phyloP scores from a whole-genome alignment of 2,888 invertebrate genomes.

The Tuta absoluta region DNA sequence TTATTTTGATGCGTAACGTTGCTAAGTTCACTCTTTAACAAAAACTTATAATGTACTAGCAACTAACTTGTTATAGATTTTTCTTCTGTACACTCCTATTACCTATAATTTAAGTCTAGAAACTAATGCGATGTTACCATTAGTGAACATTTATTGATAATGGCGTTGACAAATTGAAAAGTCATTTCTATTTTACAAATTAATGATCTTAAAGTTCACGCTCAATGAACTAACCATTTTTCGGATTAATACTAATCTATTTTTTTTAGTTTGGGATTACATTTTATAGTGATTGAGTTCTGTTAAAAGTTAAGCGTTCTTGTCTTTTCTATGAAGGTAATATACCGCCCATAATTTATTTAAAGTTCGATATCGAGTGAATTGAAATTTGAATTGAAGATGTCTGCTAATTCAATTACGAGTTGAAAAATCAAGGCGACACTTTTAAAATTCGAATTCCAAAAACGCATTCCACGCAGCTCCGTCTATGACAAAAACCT shows the following conservation, averaged over 20 bases:
- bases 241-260: background rate
- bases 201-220: background rate
- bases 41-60: background rate
- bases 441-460: constrained; percentile 36
- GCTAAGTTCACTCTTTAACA: background rate
- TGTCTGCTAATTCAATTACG: constrained; percentile 1
- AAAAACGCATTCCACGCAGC: constrained; percentile 48
- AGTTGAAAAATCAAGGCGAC: constrained; percentile 2
- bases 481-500: constrained; percentile 66
- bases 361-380: no score
- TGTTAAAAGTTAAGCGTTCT: background rate
- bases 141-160: constrained; percentile 17
- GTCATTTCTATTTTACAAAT: constrained; percentile 23
- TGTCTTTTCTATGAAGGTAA: background rate
- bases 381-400: background rate
- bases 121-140: constrained; percentile 24
- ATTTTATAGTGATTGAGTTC: background rate
- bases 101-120: constrained; percentile 15
- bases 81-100: background rate
- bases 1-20: constrained; percentile 5
- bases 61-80: background rate
- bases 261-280: background rate
- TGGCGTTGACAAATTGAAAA: constrained; percentile 21
- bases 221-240: constrained; percentile 4
- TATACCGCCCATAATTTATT: no score